phyloP scores from a whole-genome alignment of 2,113 vertebrate species.

The Upupa epops region DNA sequence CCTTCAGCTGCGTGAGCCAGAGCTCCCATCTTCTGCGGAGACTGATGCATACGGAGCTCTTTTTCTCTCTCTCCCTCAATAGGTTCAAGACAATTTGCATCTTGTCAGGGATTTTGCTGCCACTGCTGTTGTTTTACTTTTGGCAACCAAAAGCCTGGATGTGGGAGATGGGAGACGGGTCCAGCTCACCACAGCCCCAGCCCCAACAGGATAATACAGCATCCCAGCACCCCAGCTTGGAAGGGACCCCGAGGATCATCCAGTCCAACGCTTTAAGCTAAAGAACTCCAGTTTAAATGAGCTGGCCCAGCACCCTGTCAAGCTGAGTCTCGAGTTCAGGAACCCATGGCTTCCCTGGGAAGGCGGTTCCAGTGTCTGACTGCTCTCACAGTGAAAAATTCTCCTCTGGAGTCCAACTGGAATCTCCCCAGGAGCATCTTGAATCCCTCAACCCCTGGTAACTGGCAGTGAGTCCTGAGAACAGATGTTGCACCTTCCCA shows the following conservation, averaged over 20 bases:
- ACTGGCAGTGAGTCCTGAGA: fast-evolving
- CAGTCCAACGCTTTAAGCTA: too few relatives aligned
- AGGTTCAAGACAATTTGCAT: background rate
- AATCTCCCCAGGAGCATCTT: too few relatives aligned
- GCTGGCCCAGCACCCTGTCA: too few relatives aligned
- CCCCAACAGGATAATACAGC: too few relatives aligned
- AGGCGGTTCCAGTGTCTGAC: too few relatives aligned
- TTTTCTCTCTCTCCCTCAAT: background rate
- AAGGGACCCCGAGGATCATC: too few relatives aligned
- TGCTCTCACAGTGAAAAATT: too few relatives aligned
- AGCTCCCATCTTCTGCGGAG: background rate
- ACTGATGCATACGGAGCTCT: slow-evolving; percentile 10
- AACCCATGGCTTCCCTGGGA: too few relatives aligned
- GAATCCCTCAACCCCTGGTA: background rate
- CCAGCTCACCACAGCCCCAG: background rate
- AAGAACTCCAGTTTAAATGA: too few relatives aligned
- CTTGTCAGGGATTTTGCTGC: slow-evolving; percentile 19
- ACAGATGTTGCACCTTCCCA: background rate
- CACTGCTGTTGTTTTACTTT: background rate
- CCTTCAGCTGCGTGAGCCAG: background rate
- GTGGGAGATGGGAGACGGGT: background rate
- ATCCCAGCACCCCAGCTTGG: too few relatives aligned
- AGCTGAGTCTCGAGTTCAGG: too few relatives aligned
- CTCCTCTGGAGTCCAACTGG: too few relatives aligned
- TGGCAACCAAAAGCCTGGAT: background rate